Base-by-base conservation (phyloP, 2,888 invertebrate genomes). In the Cetonia aurata region DNA sequence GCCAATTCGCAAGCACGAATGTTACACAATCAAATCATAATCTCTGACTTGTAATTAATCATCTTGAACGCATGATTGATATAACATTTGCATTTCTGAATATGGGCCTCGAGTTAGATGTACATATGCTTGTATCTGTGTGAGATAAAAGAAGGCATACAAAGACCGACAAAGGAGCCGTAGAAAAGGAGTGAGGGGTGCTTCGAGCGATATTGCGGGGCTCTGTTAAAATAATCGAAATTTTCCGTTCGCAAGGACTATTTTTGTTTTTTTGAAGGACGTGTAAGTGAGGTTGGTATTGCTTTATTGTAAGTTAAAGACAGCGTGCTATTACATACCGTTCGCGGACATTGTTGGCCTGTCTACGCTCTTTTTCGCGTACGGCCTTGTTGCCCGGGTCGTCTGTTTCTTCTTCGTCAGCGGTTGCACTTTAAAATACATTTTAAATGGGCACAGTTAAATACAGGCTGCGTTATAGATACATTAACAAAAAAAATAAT, bases 321-420 rank as follows among this genome's bases (percentile, higher is more conserved):
- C 31, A 71, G 84, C 84, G 85, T 85, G 84, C 85, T 83, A 85
- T 86, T 86, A 89, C 89, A 87, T 88, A 96, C 96, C 96, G 93
- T 91, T 97, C 97, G 81, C 98, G 89, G 78, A 97, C 96, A 89
- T 98, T 98, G 90, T 98, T 98, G 83, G 98, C 97, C 87, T 96
- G 96, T 78, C 98, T 90, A 80, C 98, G 90, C 88, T 98, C 95
- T 87, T 93, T 92, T 89, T 98, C 97, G 85, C 96, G 91, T 86
- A 96, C 94, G 81, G 94, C 94, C 90, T 96, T 96, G 82, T 93
- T 92, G 87, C 92, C 92, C 62, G 96, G 95, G 84, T 93, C 92
- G 82, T 91, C 90, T 85, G 91, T 92, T 83, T 92, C 94, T 79
- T 90, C 91, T 84, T 94, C 94, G 81, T 94, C 93, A 82, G 94